phyloP scores from a whole-genome alignment of 2,797 vertebrate species.

The Echiichthys vipera region DNA sequence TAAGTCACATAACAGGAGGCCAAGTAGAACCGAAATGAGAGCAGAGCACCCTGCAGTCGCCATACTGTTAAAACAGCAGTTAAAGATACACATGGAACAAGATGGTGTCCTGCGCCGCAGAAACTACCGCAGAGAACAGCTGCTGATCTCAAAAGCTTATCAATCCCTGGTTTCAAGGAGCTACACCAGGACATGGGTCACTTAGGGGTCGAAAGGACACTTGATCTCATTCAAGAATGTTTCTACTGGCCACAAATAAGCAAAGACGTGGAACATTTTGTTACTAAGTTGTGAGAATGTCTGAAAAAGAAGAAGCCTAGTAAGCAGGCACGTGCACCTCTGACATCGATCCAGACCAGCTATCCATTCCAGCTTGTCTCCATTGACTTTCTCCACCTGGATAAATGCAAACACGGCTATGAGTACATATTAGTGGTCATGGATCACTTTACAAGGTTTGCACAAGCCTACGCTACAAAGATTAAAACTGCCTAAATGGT shows the following conservation, averaged over 20 bases:
- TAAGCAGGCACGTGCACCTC: slow-evolving; percentile 1
- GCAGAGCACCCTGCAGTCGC: too few relatives aligned
- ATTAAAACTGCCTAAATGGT: slow-evolving; percentile 22
- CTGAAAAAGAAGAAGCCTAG: slow-evolving; percentile 35
- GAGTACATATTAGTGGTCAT: slow-evolving; percentile 35
- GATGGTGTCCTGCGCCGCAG: too few relatives aligned
- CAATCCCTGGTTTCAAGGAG: too few relatives aligned
- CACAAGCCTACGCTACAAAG: slow-evolving; percentile 14
- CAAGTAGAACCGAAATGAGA: too few relatives aligned
- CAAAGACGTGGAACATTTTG: slow-evolving; percentile 35
- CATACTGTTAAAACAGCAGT: too few relatives aligned
- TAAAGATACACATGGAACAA: too few relatives aligned
- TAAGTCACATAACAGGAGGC: too few relatives aligned
- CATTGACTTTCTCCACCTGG: slow-evolving; percentile 22
- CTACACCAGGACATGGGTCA: too few relatives aligned
- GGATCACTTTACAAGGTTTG: slow-evolving; percentile 24
- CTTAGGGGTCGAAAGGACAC: too few relatives aligned
- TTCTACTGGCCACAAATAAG: background rate
- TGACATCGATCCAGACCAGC: slow-evolving; percentile 10
- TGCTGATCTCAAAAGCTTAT: too few relatives aligned
- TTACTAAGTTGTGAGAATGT: slow-evolving; percentile 31
- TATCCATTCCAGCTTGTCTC: slow-evolving; percentile 27
- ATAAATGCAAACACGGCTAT: slow-evolving; percentile 20
- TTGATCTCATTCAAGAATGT: too few relatives aligned
- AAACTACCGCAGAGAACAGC: too few relatives aligned